Base-by-base conservation (phyloP, 2,113 vertebrate species). In the Uria aalge region DNA sequence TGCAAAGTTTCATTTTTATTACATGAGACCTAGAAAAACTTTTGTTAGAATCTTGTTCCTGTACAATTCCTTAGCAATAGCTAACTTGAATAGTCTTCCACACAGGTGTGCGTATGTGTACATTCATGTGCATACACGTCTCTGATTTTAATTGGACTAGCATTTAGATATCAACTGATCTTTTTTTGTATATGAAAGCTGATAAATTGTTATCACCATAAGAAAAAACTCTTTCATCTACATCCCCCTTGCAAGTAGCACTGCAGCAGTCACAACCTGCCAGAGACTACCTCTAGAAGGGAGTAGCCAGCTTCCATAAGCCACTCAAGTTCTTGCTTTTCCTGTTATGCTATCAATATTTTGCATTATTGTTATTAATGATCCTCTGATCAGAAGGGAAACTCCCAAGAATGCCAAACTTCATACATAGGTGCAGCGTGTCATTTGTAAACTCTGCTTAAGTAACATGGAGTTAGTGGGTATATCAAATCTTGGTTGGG, bases 1-100 rank as follows among this genome's bases (percentile, higher is more conserved):
- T 80, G 26, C 21, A 80, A 96, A 91, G 72, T 95, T 91, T 68
- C 83, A 53, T 85, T 94, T 94, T 78, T 74, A 85, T 68, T 90
- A 88, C 34, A 34, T 29, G 59, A 95, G 38, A 83, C 22, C 19
- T 77, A 76, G 59, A 92, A 92, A 53, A 43, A 73, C 69, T 36
- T 50, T 1, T 72, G 15, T 53, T 85, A 69, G 38, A 82, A 88
- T 41, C 9, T 1, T 5, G 23, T 32, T 71, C n/a, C 75, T 55
- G 41, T 38, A 36, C 23, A 26, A 47, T 36, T 85, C 17, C 53
- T 88, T 73, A 80, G 50, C 67, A 66, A 41, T 7, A 75, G 41
- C 30, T 78, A 72, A 80, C 50, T 15, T 67, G 45, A 78, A 53
- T 47, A 53, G 79, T 63, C 18, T 88, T 74, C 62, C 27, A 50